These are phyloP conservation scores for Penaeus vannamei DNA, from an alignment of 1,140 invertebrate genomes.

Conservation along the genomic window DNA sequence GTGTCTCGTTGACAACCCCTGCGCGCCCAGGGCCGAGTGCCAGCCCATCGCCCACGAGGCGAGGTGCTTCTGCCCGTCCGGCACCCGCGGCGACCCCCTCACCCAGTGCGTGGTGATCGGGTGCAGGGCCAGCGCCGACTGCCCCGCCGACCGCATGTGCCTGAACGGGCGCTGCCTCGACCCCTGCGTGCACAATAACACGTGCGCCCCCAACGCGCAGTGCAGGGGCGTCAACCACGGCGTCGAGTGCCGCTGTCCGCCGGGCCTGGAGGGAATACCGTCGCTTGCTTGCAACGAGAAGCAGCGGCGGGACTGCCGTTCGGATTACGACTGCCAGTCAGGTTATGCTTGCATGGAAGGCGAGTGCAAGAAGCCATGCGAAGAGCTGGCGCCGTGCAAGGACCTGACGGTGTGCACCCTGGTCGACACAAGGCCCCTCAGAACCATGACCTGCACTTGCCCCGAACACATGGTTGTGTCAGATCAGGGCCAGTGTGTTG, in stretches of 20 bases:
- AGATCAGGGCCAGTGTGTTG: slow-evolving; percentile 54
- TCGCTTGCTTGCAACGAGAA: slow-evolving; percentile 69
- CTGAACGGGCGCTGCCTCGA: slow-evolving; percentile 70
- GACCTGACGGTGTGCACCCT: slow-evolving; percentile 70
- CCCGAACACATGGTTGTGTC: slow-evolving; percentile 68
- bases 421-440: slow-evolving; percentile 68
- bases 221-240: slow-evolving; percentile 70
- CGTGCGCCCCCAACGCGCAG: slow-evolving; percentile 70
- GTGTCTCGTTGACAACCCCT: slow-evolving; percentile 83
- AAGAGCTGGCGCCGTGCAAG: slow-evolving; percentile 69
- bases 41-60: slow-evolving; percentile 73
- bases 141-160: slow-evolving; percentile 69
- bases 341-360: slow-evolving; percentile 70
- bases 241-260: slow-evolving; percentile 70
- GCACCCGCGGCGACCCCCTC: slow-evolving; percentile 69
- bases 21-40: slow-evolving; percentile 86
- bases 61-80: slow-evolving; percentile 69
- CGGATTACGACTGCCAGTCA: slow-evolving; percentile 70
- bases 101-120: slow-evolving; percentile 67
- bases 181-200: slow-evolving; percentile 69
- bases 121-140: slow-evolving; percentile 69
- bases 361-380: slow-evolving; percentile 70
- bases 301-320: slow-evolving; percentile 72
- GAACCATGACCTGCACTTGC: slow-evolving; percentile 70
- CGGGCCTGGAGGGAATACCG: slow-evolving; percentile 69